Evolutionary conservation across 2,113 vertebrate genomes (phyloP).

Genomic region (Cyphomyrus discorhynchus): DNA sequence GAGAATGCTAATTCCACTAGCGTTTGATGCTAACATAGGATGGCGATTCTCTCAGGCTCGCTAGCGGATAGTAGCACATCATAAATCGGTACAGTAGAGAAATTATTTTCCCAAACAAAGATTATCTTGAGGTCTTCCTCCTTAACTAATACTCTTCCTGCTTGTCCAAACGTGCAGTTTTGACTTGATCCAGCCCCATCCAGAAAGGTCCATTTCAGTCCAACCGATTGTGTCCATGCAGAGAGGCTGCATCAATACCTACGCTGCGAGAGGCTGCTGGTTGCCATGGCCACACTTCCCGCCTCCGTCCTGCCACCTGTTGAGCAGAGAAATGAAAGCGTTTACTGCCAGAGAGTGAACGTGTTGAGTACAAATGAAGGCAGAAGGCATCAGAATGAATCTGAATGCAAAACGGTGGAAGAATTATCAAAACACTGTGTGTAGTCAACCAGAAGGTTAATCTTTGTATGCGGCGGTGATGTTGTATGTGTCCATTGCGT

Average conservation of each 20-base stretch:
- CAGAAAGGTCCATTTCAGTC: not conserved
- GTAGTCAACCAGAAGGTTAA: not conserved
- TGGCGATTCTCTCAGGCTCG: not conserved
- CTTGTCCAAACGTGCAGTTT: not conserved
- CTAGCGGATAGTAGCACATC: not conserved
- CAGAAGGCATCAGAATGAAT: conserved; percentile 30
- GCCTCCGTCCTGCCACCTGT: conserved; percentile 60
- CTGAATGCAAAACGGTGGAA: conserved; percentile 17
- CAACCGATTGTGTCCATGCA: not conserved
- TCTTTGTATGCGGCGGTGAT: not conserved
- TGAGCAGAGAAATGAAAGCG: conserved; percentile 50
- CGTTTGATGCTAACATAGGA: not conserved
- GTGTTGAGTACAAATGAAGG: conserved; percentile 16
- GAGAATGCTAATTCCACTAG: not conserved
- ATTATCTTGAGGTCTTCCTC: not conserved
- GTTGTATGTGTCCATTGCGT: not conserved
- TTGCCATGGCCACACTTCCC: conserved; percentile 59
- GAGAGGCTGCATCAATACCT: conserved; percentile 23
- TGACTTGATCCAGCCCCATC: not conserved
- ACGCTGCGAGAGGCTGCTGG: conserved; percentile 31
- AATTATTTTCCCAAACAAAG: not conserved
- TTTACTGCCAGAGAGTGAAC: conserved; percentile 35
- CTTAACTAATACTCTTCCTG: not conserved
- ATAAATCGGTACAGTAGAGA: not conserved
- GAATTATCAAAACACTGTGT: conserved; percentile 31